Evolutionary conservation across 2,888 invertebrate genomes (phyloP), one percentile per base, ranked within the genome.

Genomic region (Sceliomorpha sp.): DNA sequence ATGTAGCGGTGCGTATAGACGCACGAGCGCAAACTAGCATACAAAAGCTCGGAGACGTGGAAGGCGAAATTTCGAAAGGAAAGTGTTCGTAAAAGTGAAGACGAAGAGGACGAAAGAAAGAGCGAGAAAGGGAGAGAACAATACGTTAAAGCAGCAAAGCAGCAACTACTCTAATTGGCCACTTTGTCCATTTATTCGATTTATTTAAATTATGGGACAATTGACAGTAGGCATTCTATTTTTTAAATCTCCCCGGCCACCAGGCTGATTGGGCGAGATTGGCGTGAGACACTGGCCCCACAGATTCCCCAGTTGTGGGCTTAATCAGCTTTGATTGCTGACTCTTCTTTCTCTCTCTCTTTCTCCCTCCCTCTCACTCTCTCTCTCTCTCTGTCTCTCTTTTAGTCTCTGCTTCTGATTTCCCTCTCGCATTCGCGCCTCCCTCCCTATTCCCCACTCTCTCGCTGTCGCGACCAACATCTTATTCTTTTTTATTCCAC

Each of bases 131-230:
- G 75, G 79, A 75, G 66, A 67, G 81, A 79, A 80, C 76, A 80
- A 81, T 80, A 84, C 82, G 81, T 83, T 83, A 82, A 85, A 86
- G 84, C 80, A 79, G 75, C 58, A 67, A 77, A 77, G 76, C 84
- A 84, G 82, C 86, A 86, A 86, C 85, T 85, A 86, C 86, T 87
- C 87, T 88, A 88, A 88, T 87, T 88, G 88, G 86, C 88, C 88
- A 88, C 88, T 88, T 88, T 88, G 88, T 87, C 87, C 88, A 88
- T 88, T 88, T 87, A 88, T 88, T 88, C 88, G 88, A 88, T 88
- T 88, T 88, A 88, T 88, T 88, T 88, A 88, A 88, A 88, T 88
- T 87, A 88, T 88, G 87, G 87, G 87, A 88, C 88, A 88, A 88
- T 88, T 88, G 88, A 88, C 88, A 87, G 87, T 87, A 88, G 88